A percentile compares a stretch with the other conserved stretches of the same genome.
These are phyloP conservation scores for Mormoops blainvillei DNA, from an alignment of 2,113 vertebrate genomes.

Conservation along the genomic window DNA sequence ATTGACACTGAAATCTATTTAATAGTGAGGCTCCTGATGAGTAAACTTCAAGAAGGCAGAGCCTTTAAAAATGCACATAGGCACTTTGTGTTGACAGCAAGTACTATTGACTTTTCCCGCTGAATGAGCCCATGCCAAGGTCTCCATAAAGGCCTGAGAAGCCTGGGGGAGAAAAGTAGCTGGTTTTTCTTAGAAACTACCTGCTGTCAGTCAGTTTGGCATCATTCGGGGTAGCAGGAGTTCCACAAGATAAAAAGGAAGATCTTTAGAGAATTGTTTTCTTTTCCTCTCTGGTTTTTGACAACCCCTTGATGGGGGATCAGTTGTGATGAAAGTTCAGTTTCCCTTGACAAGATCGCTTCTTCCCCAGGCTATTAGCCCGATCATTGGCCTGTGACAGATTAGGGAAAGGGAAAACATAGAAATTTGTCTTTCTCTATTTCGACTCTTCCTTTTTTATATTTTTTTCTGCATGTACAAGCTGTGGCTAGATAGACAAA, in stretches of 20 bases:
- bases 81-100: constrained; percentile 19
- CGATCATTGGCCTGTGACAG: constrained; percentile 58
- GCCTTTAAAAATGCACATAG: constrained; percentile 39
- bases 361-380: constrained; percentile 65
- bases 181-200: constrained; percentile 55
- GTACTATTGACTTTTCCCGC: background rate
- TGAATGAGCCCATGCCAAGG: background rate
- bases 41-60: constrained; percentile 5
- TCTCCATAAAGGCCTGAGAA: background rate
- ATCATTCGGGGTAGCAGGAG: constrained; percentile 68
- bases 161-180: constrained; percentile 8
- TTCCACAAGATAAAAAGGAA: constrained; percentile 72
- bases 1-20: constrained; percentile 36
- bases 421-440: background rate
- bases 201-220: constrained; percentile 58
- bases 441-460: background rate
- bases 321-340: constrained; percentile 61
- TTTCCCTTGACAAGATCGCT: constrained; percentile 64
- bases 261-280: constrained; percentile 69
- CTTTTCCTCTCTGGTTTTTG: constrained; percentile 47
- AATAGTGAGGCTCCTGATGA: constrained; percentile 38
- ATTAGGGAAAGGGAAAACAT: background rate
- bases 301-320: constrained; percentile 58
- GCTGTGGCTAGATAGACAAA: background rate
- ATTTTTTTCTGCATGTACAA: background rate